These are phyloP conservation scores for Hylaea fasciaria DNA, from an alignment of 2,888 invertebrate species.

Conservation along the genomic window DNA sequence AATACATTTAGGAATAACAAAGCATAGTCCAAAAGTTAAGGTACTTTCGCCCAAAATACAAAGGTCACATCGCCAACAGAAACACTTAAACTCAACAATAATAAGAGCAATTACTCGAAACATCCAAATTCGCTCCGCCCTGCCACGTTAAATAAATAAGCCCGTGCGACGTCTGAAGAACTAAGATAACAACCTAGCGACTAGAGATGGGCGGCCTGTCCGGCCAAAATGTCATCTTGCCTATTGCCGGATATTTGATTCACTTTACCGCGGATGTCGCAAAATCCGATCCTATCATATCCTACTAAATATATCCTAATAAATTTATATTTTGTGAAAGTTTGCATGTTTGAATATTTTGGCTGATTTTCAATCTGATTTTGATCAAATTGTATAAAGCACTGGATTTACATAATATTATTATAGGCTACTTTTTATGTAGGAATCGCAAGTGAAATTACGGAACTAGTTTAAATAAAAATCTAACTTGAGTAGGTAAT, in stretches of 20 bases:
- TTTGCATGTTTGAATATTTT: too few relatives aligned
- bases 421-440: too few relatives aligned
- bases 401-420: too few relatives aligned
- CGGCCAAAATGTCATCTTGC: neutral
- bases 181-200: conserved; percentile 64
- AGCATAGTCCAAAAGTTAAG: conserved; percentile 16
- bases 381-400: too few relatives aligned
- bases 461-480: too few relatives aligned
- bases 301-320: too few relatives aligned
- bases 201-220: conserved; percentile 1
- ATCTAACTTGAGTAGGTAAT: too few relatives aligned
- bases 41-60: conserved; percentile 19
- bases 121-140: conserved; percentile 56
- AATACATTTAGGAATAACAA: conserved; percentile 1
- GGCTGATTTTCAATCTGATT: too few relatives aligned
- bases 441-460: too few relatives aligned
- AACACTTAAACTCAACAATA: conserved; percentile 40
- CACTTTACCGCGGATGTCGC: too few relatives aligned
- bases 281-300: too few relatives aligned
- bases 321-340: too few relatives aligned
- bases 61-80: conserved; percentile 31
- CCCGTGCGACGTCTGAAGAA: conserved; percentile 65
- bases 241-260: neutral
- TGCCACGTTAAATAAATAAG: conserved; percentile 65
- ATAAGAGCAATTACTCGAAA: conserved; percentile 54